Evolutionary conservation across 1,140 invertebrate species (phyloP).

Genomic region (Aphis craccivora): DNA sequence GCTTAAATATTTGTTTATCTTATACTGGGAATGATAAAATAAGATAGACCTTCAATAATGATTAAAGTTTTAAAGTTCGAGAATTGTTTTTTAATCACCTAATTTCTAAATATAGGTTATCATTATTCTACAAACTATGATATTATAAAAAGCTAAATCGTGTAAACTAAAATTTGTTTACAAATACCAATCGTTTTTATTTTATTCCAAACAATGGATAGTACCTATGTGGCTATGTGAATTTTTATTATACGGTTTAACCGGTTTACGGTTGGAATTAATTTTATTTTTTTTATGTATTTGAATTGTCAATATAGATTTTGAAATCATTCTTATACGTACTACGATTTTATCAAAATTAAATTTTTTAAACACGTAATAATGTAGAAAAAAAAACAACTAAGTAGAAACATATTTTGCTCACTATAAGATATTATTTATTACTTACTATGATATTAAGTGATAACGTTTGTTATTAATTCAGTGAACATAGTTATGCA

Average conservation of each 20-base stretch:
- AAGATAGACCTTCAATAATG: neutral
- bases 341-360: neutral
- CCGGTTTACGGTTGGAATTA: too few relatives aligned
- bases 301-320: neutral
- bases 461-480: neutral
- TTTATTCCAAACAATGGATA: neutral
- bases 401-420: neutral
- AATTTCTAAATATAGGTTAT: neutral
- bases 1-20: neutral
- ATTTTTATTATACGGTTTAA: neutral
- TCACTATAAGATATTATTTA: neutral
- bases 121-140: neutral
- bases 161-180: neutral
- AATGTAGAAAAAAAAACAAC: neutral
- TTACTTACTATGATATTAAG: neutral
- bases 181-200: neutral
- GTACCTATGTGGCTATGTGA: fast-evolving
- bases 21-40: neutral
- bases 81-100: neutral
- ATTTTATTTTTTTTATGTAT: neutral
- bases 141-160: neutral
- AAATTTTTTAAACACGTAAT: neutral
- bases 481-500: neutral
- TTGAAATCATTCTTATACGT: neutral
- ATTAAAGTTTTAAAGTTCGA: neutral